Conservation (phyloP, 2,113 vertebrate genomes). For the Nibea albiflora region DNA sequence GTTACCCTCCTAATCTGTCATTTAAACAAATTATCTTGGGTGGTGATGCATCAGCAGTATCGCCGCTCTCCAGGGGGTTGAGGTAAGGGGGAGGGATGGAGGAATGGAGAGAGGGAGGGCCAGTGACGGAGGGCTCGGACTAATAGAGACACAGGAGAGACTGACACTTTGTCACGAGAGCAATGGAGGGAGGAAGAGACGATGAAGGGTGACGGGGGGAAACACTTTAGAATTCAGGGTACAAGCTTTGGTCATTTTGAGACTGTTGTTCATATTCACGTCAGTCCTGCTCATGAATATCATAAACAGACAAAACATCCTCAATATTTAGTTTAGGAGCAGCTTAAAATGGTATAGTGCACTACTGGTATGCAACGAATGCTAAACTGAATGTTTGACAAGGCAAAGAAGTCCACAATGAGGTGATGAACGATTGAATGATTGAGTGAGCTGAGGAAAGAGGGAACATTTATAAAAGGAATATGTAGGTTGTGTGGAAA, state of each 20-base stretch:
- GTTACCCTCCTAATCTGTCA: conserved; percentile 83
- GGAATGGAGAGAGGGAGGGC: conserved; percentile 44
- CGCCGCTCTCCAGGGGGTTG: conserved; percentile 56
- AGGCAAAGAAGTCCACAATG: neutral
- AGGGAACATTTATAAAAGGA: neutral
- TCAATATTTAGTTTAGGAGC: neutral
- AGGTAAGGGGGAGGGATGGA: conserved; percentile 40
- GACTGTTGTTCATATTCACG: conserved; percentile 1
- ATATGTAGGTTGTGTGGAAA: neutral
- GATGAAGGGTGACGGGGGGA: conserved; percentile 15
- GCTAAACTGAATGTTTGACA: neutral
- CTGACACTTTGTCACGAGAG: conserved; percentile 65
- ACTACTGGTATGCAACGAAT: neutral
- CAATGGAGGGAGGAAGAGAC: conserved; percentile 32
- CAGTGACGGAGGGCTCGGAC: conserved; percentile 33
- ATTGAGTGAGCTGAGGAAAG: neutral
- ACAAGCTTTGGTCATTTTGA: conserved; percentile 2
- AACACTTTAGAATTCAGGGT: conserved; percentile 17
- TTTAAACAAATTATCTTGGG: conserved; percentile 83
- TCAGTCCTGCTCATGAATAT: neutral
- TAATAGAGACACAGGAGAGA: conserved; percentile 75
- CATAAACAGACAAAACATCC: neutral
- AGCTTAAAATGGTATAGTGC: neutral
- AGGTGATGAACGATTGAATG: neutral
- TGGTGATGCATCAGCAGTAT: conserved; percentile 83